Base-by-base conservation (phyloP, 2,888 invertebrate genomes). In the Notodromas monacha region DNA sequence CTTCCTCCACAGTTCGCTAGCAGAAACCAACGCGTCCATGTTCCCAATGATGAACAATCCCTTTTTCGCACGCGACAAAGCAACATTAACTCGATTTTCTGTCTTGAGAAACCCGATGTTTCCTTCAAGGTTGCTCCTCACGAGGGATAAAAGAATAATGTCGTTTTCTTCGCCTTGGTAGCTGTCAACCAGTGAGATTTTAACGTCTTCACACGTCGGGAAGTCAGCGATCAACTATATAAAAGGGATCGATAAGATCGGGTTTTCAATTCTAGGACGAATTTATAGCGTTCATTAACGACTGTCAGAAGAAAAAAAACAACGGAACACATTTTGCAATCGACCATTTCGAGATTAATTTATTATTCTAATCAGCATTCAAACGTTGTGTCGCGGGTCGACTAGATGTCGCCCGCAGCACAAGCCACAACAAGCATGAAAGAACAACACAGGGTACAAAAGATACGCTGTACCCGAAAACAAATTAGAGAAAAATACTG, bases 81-180 rank as follows among this genome's bases (percentile, higher is more conserved):
- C 67, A 1, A 73, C 72, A 42, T 70, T 68, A 27, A 70, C 61
- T 26, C 72, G 57, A 45, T 72, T 72, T 26, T 60, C 55, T 14
- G 59, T 60, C 3, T 51, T 48, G 4, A 73, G 49, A 45, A 70
- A 73, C 0, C 72, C 73, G 36, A 70, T 64, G 34, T 55, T 59
- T 30, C 56, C 55, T 8, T 60, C 54, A 27, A 47, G 44, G 48
- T 70, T 72, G 42, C 65, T 72, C 42, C 74, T 57, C 0, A 76
- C 74, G 10, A 76, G 46, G 1, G 73, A 72, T 34, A 76, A 47
- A 37, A 76, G 54, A 31, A 74, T 63, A 40, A 74, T 68, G 43
- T 63, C 62, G 42, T 60, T 65, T 52, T 72, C 73, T 42, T 70
- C 65, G 0, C 74, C 73, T 51, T 74, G 74, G 41, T 60, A 74